Percentiles rank a stretch among this genome's conserved stretches.
Evolutionary conservation across 2,113 vertebrate species (phyloP).

Genomic region (Aepyceros melampus): DNA sequence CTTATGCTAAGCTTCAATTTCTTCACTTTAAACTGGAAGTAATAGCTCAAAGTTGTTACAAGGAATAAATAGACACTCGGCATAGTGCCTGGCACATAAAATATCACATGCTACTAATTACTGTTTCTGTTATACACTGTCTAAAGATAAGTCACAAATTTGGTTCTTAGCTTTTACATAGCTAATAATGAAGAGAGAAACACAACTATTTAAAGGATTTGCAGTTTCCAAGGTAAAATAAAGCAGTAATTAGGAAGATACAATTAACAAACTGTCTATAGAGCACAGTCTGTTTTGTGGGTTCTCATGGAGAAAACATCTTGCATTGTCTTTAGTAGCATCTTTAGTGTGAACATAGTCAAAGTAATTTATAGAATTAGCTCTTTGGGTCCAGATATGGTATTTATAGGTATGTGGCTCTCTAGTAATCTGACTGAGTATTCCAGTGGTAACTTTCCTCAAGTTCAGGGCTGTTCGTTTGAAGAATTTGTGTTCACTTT

Average conservation of each 20-base stretch:
- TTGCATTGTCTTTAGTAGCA: neutral
- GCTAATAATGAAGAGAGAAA: neutral
- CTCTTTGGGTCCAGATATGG: neutral
- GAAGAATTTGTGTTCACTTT: neutral
- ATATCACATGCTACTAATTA: neutral
- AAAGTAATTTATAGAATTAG: neutral
- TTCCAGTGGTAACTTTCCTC: neutral
- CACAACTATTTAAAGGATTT: neutral
- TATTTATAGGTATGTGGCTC: neutral
- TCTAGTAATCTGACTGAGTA: neutral
- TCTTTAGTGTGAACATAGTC: neutral
- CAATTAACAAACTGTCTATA: neutral
- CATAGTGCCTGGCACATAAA: neutral
- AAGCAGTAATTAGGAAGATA: neutral
- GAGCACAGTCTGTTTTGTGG: neutral
- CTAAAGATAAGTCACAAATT: neutral
- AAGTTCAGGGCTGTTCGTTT: neutral
- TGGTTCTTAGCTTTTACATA: neutral
- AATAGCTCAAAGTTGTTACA: neutral
- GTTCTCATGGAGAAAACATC: neutral
- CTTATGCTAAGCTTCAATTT: neutral
- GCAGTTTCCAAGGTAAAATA: neutral
- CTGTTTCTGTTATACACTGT: neutral
- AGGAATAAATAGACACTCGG: neutral
- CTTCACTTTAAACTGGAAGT: neutral